A percentile compares a stretch with the other conserved stretches of the same genome.
Conservation (phyloP, 2,113 vertebrate species). For the Tachycineta bicolor region DNA sequence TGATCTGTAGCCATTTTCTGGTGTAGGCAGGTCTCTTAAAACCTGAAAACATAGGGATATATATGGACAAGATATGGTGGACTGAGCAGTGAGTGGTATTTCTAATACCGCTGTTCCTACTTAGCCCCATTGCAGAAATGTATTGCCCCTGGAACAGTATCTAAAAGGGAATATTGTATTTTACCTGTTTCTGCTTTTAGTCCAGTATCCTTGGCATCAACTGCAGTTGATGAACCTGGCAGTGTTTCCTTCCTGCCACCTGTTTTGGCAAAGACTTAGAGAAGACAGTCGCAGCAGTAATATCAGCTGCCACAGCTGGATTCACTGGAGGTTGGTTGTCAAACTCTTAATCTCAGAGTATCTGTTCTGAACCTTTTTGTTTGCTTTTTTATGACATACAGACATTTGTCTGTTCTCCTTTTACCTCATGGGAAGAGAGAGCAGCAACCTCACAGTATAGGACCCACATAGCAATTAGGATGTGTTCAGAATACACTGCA, state of each 20-base stretch:
- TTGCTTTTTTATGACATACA: not conserved
- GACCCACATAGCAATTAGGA: not conserved
- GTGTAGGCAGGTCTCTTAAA: not conserved
- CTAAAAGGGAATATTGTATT: not conserved
- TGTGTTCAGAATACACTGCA: not conserved
- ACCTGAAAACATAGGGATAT: not conserved
- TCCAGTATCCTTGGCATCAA: not conserved
- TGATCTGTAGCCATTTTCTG: not conserved
- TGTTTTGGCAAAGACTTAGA: constrained; percentile 33
- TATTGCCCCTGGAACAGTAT: not conserved
- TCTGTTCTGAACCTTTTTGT: not conserved
- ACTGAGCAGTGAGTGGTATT: not conserved
- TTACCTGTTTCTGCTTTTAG: constrained; percentile 45
- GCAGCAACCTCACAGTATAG: not conserved
- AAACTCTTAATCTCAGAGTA: not conserved
- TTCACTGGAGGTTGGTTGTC: constrained; percentile 29
- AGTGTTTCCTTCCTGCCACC: constrained; percentile 58
- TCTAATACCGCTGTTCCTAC: not conserved
- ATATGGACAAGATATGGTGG: not conserved
- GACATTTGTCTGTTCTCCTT: not conserved
- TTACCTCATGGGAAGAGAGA: not conserved
- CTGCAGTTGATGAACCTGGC: not conserved
- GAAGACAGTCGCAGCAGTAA: not conserved
- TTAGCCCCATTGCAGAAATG: not conserved
- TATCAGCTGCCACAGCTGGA: constrained; percentile 52